phyloP scores from a whole-genome alignment of 2,888 invertebrate genomes.

The Papilio demoleus region DNA sequence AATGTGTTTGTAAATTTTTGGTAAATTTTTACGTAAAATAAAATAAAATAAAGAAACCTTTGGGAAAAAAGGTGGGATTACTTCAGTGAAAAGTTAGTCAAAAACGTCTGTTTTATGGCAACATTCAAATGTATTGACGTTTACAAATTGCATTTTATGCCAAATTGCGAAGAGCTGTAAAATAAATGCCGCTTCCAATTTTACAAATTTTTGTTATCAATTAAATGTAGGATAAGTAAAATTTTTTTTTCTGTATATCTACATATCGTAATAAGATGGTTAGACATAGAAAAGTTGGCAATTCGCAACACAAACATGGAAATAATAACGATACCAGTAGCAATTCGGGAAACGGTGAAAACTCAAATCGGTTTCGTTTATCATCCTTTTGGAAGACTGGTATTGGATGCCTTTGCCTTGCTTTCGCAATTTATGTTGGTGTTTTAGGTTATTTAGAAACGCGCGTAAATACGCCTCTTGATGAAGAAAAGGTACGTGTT shows the following conservation, averaged over 20 bases:
- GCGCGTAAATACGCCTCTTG: conserved; percentile 93
- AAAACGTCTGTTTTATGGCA: conserved; percentile 18
- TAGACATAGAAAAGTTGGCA: conserved; percentile 63
- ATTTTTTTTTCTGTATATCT: neutral
- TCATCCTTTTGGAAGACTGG: conserved; percentile 84
- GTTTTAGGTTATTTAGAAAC: conserved; percentile 94
- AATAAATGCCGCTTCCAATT: conserved; percentile 18
- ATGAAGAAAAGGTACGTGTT: conserved; percentile 86
- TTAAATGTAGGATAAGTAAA: neutral
- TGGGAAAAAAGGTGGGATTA: neutral
- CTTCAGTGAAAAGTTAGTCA: neutral
- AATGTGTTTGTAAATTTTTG: neutral
- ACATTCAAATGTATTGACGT: conserved; percentile 34
- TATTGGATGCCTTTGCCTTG: conserved; percentile 85
- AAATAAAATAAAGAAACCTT: neutral
- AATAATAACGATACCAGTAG: conserved; percentile 64
- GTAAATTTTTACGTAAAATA: neutral
- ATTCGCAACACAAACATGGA: conserved; percentile 54
- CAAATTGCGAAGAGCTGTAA: conserved; percentile 11
- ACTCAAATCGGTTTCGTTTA: conserved; percentile 54
- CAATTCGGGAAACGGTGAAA: conserved; percentile 62
- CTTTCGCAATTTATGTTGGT: conserved; percentile 89
- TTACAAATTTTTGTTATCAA: neutral
- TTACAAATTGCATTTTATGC: conserved; percentile 19
- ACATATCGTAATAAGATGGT: conserved; percentile 57